Conservation (phyloP, 2,113 vertebrate genomes). For the Martes martes region DNA sequence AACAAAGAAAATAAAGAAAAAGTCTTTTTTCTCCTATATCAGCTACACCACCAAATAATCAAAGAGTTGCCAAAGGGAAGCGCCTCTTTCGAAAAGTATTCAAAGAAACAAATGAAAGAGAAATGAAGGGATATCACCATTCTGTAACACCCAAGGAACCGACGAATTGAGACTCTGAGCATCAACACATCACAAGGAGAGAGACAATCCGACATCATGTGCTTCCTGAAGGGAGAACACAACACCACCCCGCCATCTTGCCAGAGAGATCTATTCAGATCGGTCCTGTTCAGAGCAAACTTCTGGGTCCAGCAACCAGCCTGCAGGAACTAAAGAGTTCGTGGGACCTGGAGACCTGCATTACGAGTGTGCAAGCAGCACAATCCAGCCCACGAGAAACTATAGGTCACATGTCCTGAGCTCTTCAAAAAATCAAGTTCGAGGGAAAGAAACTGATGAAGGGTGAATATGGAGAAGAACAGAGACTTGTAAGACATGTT, state of each 20-base stretch:
- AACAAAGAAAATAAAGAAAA: background rate
- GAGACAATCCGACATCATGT: background rate
- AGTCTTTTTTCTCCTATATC: background rate
- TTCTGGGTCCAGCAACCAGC: background rate
- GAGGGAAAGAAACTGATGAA: background rate
- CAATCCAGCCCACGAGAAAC: background rate
- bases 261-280: background rate
- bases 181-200: background rate
- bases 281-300: background rate
- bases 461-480: background rate
- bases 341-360: background rate
- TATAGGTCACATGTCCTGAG: background rate
- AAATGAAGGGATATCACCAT: background rate
- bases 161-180: background rate
- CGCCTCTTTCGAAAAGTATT: background rate
- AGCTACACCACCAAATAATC: background rate
- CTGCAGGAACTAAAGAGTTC: background rate
- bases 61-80: background rate
- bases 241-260: background rate
- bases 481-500: background rate
- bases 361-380: rapidly evolving
- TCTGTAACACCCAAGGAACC: background rate
- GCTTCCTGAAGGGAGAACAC: background rate
- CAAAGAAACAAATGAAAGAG: background rate
- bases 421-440: background rate